phyloP scores from a whole-genome alignment of 2,113 vertebrate species.

The Brachypteracias leptosomus region DNA sequence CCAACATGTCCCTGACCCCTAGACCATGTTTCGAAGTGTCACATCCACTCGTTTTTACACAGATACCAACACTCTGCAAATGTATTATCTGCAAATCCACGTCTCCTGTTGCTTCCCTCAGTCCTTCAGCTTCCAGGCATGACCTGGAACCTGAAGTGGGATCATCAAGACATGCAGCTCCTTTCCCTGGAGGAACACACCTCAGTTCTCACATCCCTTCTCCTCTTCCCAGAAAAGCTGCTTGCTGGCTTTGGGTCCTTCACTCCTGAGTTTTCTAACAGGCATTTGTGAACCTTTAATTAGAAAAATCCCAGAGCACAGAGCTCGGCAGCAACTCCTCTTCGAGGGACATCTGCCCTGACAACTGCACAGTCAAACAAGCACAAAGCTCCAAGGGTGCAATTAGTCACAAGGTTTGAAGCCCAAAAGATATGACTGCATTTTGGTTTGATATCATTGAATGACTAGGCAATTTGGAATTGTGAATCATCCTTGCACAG shows the following conservation, averaged over 20 bases:
- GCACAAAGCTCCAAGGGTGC: not conserved
- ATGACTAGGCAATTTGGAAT: not conserved
- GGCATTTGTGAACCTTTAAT: not conserved
- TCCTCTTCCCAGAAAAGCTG: not conserved
- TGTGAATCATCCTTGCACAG: not conserved
- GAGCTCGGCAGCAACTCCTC: not conserved
- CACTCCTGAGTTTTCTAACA: not conserved
- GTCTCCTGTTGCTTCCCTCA: not conserved
- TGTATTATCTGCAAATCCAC: no score
- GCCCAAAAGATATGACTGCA: not conserved
- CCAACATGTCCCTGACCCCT: no score
- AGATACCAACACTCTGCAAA: not conserved
- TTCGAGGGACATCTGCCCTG: not conserved
- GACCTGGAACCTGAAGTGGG: accelerated
- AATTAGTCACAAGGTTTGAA: not conserved
- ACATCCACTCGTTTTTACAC: no score
- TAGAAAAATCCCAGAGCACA: not conserved
- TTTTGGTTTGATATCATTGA: not conserved
- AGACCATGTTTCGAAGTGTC: no score
- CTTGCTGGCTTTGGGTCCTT: not conserved
- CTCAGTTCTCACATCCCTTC: not conserved
- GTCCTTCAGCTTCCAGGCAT: accelerated
- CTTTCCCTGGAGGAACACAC: not conserved
- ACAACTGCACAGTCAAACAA: not conserved
- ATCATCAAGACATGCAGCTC: accelerated